phyloP scores from a whole-genome alignment of 2,113 vertebrate species.

The Pteruthius melanotis region DNA sequence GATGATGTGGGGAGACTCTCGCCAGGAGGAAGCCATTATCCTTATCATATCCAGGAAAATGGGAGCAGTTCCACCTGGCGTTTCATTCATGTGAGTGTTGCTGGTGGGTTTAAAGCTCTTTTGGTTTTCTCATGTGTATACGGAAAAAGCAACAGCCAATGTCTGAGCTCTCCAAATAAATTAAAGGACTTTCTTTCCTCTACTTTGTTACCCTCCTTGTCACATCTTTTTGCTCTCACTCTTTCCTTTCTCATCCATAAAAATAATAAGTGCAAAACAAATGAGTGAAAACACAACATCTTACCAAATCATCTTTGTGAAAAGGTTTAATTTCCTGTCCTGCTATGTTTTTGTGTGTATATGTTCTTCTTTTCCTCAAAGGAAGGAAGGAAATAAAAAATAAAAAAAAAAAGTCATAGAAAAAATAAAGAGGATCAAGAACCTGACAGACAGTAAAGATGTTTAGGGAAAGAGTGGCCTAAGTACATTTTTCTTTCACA shows the following conservation, averaged over 20 bases:
- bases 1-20: not conserved
- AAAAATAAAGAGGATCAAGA: not conserved
- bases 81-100: slow-evolving; percentile 1
- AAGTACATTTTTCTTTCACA: not conserved
- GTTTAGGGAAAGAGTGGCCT: not conserved
- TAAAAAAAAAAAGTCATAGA: not conserved
- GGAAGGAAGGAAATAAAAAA: not conserved
- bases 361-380: not conserved
- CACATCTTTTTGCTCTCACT: not conserved
- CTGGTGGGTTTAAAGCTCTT: not conserved
- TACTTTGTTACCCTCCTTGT: not conserved
- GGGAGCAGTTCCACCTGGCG: not conserved
- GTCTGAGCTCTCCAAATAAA: not conserved
- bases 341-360: not conserved
- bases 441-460: not conserved
- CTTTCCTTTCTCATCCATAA: not conserved
- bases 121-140: not conserved
- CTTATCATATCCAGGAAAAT: not conserved
- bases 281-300: not conserved
- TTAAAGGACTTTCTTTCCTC: not conserved
- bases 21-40: not conserved
- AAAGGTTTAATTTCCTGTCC: slow-evolving; percentile 43
- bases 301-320: not conserved
- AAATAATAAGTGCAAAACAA: not conserved
- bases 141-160: not conserved